Evolutionary conservation across 2,113 vertebrate species (phyloP), one percentile per base, ranked within the genome.

Genomic region (Protobothrops flavoviridis): DNA sequence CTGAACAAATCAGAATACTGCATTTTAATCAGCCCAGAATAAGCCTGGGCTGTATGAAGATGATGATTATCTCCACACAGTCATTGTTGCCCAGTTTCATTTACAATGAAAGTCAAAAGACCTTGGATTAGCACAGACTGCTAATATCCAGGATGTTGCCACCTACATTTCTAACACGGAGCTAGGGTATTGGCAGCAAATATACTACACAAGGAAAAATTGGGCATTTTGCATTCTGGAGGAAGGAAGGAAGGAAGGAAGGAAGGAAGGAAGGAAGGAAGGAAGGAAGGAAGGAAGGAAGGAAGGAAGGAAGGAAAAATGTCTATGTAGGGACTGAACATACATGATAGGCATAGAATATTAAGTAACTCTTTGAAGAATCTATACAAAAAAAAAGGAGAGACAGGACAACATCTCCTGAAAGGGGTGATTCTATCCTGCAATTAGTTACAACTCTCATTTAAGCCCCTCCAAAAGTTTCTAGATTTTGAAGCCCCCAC

Each of bases 191-290:
- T 98, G 99, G 3, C 93, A 96, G 43, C 98, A 98, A 26, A 96
- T 98, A 64, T 98, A 98, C 33, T 98, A 97, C 95, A 99, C 53
- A 94, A 99, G 92, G 89, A 98, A 98, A 57, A 99, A 97, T n/a
- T 96, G 97, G 9, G 98, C 97, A 89, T 94, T 98, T 48, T 95
- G 95, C 87, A 96, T 95, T 93, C 96, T 97, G 59, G 88, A 96
- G 95, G 96, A 94, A 12, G 97, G 98, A 94, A 3, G 55, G 6
- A 7, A 59, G 57, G 57, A 21, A 59, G 23, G 23, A 10, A 61
- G 59, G 23, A 26, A 61, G 59, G 59, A 26, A 29, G 13, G n/a
- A 33, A 17, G 64, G 64, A 15, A 6, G 64, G 64, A 69, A 20
- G 64, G 64, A n/a, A 69, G 29, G 59, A 24, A 29, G 6, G 61